Evolutionary conservation across 2,888 invertebrate genomes (phyloP).

Genomic region (Tethea ocularis): DNA sequence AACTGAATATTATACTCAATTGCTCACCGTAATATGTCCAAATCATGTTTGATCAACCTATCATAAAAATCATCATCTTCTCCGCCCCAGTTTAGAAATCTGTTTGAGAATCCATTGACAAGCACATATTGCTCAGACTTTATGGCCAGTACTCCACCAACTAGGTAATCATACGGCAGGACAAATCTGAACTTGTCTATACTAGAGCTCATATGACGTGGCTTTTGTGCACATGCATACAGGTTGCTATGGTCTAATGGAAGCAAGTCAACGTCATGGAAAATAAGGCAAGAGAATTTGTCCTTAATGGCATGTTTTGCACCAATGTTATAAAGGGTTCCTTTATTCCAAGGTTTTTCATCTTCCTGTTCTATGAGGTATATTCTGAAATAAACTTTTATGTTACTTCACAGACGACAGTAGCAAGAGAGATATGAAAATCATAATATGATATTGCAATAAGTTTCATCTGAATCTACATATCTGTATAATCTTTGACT

Average conservation of each 20-base stretch:
- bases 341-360: slow-evolving; percentile 92
- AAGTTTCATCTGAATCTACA: too few relatives aligned
- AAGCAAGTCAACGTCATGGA: slow-evolving; percentile 96
- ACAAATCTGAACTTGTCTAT: slow-evolving; percentile 87
- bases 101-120: slow-evolving; percentile 71
- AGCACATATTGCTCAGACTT: slow-evolving; percentile 55
- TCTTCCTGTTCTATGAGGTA: slow-evolving; percentile 89
- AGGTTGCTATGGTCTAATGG: slow-evolving; percentile 92
- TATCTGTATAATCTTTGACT: too few relatives aligned
- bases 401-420: too few relatives aligned
- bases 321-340: slow-evolving; percentile 93
- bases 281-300: slow-evolving; percentile 91
- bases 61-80: slow-evolving; percentile 74
- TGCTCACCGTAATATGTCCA: slow-evolving; percentile 57
- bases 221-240: slow-evolving; percentile 90
- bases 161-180: slow-evolving; percentile 47
- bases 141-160: slow-evolving; percentile 73
- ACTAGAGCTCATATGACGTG: slow-evolving; percentile 94
- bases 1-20: background rate
- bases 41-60: slow-evolving; percentile 47
- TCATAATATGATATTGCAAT: too few relatives aligned
- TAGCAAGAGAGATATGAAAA: too few relatives aligned
- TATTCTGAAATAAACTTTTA: background rate
- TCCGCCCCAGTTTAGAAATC: slow-evolving; percentile 73
- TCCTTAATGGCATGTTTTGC: slow-evolving; percentile 88